Conservation (phyloP, 2,888 invertebrate species). For the Patella pellucida region DNA sequence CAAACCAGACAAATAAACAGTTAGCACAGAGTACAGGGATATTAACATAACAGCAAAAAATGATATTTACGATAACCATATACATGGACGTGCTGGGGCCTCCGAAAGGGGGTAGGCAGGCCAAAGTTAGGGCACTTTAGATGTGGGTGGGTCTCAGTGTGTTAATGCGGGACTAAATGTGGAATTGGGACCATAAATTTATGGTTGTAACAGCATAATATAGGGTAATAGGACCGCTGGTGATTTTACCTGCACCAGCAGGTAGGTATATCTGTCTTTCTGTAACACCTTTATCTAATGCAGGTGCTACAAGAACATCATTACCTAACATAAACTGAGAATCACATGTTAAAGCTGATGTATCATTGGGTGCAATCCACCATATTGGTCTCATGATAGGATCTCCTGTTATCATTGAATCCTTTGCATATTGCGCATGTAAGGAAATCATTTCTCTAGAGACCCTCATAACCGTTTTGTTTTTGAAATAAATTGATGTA, state of each 20-base stretch:
- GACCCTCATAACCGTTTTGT: conserved; percentile 70
- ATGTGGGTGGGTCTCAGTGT: no score
- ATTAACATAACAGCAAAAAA: no score
- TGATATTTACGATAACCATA: no score
- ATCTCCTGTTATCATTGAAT: conserved; percentile 61
- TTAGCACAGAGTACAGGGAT: no score
- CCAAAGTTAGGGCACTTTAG: no score
- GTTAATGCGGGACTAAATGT: no score
- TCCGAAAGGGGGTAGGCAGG: no score
- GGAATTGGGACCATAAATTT: no score
- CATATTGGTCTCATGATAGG: conserved; percentile 93
- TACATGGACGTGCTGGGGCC: no score
- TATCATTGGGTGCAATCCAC: conserved; percentile 87
- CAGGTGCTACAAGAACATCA: conserved; percentile 59
- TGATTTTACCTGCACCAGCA: conserved; percentile 29
- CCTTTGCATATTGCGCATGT: conserved; percentile 33
- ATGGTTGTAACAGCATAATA: neutral
- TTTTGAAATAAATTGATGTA: conserved; percentile 89
- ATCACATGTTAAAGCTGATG: conserved; percentile 83
- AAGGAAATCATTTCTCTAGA: conserved; percentile 43
- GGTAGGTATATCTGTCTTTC: conserved; percentile 56
- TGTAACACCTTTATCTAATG: conserved; percentile 51
- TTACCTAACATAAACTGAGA: conserved; percentile 71
- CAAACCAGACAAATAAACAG: no score
- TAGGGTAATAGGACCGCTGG: conserved; percentile 39